These are phyloP conservation scores for Anthopleura xanthogrammica DNA, from an alignment of 92 coral and sea anemone species.

Conservation along the genomic window DNA sequence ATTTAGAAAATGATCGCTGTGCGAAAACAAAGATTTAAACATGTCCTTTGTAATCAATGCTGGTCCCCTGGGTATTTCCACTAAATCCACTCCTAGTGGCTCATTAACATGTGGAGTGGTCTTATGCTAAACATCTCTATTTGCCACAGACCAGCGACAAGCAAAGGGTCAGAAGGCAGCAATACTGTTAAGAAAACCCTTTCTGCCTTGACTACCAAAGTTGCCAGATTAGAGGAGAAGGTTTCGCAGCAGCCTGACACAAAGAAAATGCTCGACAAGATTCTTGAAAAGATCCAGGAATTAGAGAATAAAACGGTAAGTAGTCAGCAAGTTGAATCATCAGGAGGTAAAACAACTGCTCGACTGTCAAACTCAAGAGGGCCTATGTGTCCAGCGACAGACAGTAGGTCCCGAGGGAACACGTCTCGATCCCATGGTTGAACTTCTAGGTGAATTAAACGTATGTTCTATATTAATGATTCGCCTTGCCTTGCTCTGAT, in stretches of 20 bases:
- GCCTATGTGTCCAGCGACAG: slow-evolving; percentile 2
- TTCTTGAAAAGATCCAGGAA: slow-evolving; percentile 1
- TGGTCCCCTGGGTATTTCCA: too few species aligned
- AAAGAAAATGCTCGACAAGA: slow-evolving; percentile 5
- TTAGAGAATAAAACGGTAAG: slow-evolving; percentile 8
- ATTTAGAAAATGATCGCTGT: too few species aligned
- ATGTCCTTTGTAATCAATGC: too few species aligned
- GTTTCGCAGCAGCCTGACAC: slow-evolving; percentile 11
- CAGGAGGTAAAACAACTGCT: not conserved
- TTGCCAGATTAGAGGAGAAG: slow-evolving; percentile 10
- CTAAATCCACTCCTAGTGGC: too few species aligned
- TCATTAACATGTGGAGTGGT: too few species aligned
- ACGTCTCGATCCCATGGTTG: not conserved
- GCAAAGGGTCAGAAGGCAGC: slow-evolving; percentile 2
- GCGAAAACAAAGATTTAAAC: too few species aligned
- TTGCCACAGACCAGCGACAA: not conserved
- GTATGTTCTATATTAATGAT: not conserved
- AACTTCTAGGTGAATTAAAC: not conserved
- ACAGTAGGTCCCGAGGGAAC: slow-evolving; percentile 5
- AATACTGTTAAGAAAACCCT: not conserved
- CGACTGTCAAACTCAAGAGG: slow-evolving; percentile 12
- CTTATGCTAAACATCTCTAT: too few species aligned
- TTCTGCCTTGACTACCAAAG: slow-evolving; percentile 10
- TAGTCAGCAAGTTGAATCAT: not conserved
- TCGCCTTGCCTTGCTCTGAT: too few species aligned